Evolutionary conservation across 2,797 vertebrate species (phyloP), one percentile per base, ranked within the genome.

Genomic region (Merluccius polli): DNA sequence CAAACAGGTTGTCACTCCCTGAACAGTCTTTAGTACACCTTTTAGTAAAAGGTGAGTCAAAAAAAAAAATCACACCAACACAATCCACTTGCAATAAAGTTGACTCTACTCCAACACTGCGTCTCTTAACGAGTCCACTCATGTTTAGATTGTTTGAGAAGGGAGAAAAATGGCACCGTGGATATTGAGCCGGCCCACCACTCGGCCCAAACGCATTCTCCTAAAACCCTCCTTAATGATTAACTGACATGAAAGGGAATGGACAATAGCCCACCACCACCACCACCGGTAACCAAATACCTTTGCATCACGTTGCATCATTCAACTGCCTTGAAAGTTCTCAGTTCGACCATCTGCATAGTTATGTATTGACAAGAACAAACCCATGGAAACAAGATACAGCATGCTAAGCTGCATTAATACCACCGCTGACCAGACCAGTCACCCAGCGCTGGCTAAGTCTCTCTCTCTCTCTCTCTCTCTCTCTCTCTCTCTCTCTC

Each of bases 311-410:
- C 59, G n/a, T 27, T 63, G 59, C 59, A 24, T 27, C n/a, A 63
- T 63, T 63, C 59, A 63, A 63, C 59, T 27, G 59, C 59, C 59
- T 27, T 63, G n/a, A 27, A 24, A 12, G 9, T 63, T 63, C 59
- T 63, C 59, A 27, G 59, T 27, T 8, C 2, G n/a, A 27, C 59
- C 59, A 24, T 63, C n/a, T 63, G 59, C 59, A 63, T 63, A 63
- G 59, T 63, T 63, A 63, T 63, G 21, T 59, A 27, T 63, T 63
- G 59, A 63, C 59, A 27, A 63, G 59, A 63, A 63, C 59, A 63
- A 63, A 27, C 59, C 59, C n/a, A 4, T 10, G 59, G 59, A 12
- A 63, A 63, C 12, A 11, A 63, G 59, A 63, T 63, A 63, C 59
- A 12, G 59, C 59, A 2, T 21, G 59, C 59, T 63, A 63, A 63